Evolutionary conservation across 2,113 vertebrate species (phyloP).

Genomic region (Poeciliopsis occidentalis): DNA sequence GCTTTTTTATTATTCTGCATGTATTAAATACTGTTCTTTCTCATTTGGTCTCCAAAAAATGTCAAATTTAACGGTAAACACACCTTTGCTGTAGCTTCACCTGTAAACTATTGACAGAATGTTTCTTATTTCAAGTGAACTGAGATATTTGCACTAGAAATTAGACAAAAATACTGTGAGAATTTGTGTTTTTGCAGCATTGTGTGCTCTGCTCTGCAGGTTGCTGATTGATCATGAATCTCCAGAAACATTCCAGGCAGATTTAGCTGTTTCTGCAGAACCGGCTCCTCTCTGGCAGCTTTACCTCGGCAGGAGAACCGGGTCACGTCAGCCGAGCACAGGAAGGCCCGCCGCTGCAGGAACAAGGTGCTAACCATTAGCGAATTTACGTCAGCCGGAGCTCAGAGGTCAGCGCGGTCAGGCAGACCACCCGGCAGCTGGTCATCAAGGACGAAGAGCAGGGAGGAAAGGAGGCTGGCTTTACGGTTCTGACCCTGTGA

Average conservation of each 20-base stretch:
- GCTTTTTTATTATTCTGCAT: too few species aligned
- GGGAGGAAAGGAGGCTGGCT: constrained; percentile 40
- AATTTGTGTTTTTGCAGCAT: constrained; percentile 21
- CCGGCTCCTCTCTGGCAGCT: not conserved
- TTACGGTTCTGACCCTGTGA: constrained; percentile 43
- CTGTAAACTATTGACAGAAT: constrained; percentile 45
- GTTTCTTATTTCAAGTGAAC: constrained; percentile 34
- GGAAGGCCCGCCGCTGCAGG: constrained; percentile 54
- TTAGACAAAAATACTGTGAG: not conserved
- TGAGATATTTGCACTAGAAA: too few species aligned
- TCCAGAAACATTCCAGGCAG: constrained; percentile 47
- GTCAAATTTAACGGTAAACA: constrained; percentile 15
- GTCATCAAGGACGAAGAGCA: constrained; percentile 67
- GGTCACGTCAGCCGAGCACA: constrained; percentile 65
- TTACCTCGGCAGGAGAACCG: constrained; percentile 33
- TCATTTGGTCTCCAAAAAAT: constrained; percentile 20
- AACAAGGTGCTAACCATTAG: constrained; percentile 69
- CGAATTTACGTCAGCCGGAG: constrained; percentile 72
- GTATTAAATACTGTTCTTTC: constrained; percentile 27
- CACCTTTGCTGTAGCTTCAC: constrained; percentile 38
- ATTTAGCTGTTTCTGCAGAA: constrained; percentile 2
- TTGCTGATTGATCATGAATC: constrained; percentile 20
- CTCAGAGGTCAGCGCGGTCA: constrained; percentile 68
- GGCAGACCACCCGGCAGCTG: constrained; percentile 75
- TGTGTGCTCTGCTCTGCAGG: constrained; percentile 1